phyloP scores from a whole-genome alignment of 2,113 vertebrate species.

The Procavia capensis region DNA sequence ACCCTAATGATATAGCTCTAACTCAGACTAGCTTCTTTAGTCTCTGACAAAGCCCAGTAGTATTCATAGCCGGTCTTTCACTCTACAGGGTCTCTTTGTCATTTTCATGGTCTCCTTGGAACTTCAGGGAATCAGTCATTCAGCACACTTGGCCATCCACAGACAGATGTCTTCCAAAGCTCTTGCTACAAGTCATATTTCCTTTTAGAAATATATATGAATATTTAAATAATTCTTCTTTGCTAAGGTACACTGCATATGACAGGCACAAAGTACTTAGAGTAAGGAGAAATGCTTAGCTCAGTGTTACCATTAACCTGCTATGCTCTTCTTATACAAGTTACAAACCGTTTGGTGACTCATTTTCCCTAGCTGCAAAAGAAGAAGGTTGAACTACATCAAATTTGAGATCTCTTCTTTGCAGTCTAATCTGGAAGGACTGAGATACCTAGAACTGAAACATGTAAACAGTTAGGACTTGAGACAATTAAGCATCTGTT shows the following conservation, averaged over 20 bases:
- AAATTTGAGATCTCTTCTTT: background rate
- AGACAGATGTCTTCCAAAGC: background rate
- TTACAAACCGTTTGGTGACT: background rate
- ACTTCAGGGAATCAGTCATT: background rate
- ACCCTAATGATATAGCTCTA: constrained; percentile 11
- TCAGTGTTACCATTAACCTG: background rate
- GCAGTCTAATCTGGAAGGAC: background rate
- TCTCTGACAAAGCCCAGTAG: background rate
- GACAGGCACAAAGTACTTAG: background rate
- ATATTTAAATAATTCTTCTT: background rate
- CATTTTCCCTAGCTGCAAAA: background rate
- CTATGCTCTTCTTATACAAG: background rate
- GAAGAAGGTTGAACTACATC: accelerated
- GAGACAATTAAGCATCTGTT: background rate
- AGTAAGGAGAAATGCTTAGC: background rate
- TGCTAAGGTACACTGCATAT: background rate
- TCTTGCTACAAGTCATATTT: background rate
- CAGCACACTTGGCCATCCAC: background rate
- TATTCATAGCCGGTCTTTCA: background rate
- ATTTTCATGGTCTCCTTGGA: constrained; percentile 3
- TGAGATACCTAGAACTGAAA: background rate
- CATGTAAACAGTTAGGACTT: background rate
- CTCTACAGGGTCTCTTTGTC: background rate
- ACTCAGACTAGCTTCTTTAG: constrained; percentile 40
- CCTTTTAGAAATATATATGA: background rate